Evolutionary conservation across 2,888 invertebrate genomes (phyloP), one percentile per base, ranked within the genome.

Genomic region (Octodonta nipae): DNA sequence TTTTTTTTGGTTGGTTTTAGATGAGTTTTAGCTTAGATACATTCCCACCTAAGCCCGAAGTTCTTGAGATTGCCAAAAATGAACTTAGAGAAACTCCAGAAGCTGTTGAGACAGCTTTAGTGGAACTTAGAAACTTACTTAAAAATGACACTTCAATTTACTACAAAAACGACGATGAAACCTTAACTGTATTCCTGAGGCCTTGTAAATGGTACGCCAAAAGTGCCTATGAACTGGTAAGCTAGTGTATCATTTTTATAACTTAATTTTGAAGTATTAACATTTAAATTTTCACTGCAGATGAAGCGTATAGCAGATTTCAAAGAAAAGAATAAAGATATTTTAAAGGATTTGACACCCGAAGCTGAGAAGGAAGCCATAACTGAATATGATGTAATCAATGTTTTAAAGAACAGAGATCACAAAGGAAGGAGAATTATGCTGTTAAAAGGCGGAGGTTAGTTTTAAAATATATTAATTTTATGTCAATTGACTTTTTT

Each of bases 171-270:
- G 81, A 82, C 25, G 85, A 86, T 45, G 81, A 81, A 16, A 71
- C 80, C 26, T 67, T 87, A 6, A 65, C 74, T n/a, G 78, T 82
- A 40, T 84, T 83, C 54, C 64, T 87, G 35, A 70, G 87, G 36
- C 82, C 84, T 14, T 79, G 80, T 62, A 86, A 87, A 58, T 87
- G 73, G 65, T 85, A 86, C 47, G 78, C 85, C 1, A 70, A 84
- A 48, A 83, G 84, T 60, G 86, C 86, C 0, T 63, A 76, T 34
- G 76, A 75, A 51, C 63, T 86, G 67, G 83, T 82, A 56, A 74
- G 74, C n/a, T n/a, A n/a, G n/a, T n/a, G n/a, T n/a, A n/a, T n/a
- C n/a, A n/a, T n/a, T n/a, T n/a, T n/a, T n/a, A n/a, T n/a, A n/a
- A n/a, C n/a, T n/a, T n/a, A n/a, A n/a, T n/a, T n/a, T n/a, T n/a